Evolutionary conservation across 92 coral and sea anemone species (phyloP), one percentile per base, ranked within the genome.

Genomic region (Isaurus tuberculatus): DNA sequence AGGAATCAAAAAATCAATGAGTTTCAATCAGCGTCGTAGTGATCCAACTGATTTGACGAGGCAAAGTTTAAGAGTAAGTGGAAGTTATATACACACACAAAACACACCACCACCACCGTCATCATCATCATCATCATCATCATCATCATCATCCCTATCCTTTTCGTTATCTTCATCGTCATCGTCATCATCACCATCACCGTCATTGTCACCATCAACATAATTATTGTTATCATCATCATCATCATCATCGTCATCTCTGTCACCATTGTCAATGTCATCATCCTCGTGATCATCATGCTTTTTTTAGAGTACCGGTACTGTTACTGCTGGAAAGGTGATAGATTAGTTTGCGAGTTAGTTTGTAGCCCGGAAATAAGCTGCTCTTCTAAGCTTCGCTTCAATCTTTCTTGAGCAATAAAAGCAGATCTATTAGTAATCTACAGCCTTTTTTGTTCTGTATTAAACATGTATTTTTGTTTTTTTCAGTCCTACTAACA

Each of bases 1-100:
- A 48, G 91, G 84, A 3, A 92, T 94, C 10, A 88, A 89, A 9
- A 83, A 91, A n/a, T 91, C 94, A 30, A 83, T 93, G 65, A 93
- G 88, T 84, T 73, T 90, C 40, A 91, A 91, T 23, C 86, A 89
- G 73, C 85, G 97, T 26, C 79, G 84, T 43, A 87, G 92, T 30
- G 64, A 72, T 58, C 77, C 80, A 5, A 77, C 97, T 13, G 97
- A 93, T 22, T 57, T 88, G 16, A 30, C 83, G 70, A 72, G 97
- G 70, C 94, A 91, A 73, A 93, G 97, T 68, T 86, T 91, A 30
- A 83, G 97, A 86, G 97, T 93, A 81, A 91, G 97, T 63, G 20
- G 3, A 3, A 55, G 23, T 55, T 55, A 20, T 11, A 55, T 55
- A 55, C 26, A 20, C 3, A 26, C 63, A 10, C 6, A 15, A 26